Conservation (phyloP, 2,797 vertebrate species). For the Carcharodon carcharias region DNA sequence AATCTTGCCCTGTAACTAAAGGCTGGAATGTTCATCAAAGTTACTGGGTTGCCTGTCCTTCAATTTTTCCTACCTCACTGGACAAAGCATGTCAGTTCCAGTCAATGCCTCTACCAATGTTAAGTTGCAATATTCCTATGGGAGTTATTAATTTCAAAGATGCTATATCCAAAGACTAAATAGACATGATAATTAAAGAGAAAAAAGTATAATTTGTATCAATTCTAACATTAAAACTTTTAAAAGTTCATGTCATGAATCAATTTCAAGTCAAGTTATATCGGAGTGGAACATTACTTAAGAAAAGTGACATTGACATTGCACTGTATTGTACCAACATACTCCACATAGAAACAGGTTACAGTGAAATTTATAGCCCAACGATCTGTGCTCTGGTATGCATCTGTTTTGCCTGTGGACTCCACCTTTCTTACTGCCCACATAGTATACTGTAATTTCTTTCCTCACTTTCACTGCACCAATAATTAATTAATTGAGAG, state of each 20-base stretch:
- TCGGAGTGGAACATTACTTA: neutral
- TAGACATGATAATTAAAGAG: neutral
- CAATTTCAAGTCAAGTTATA: neutral
- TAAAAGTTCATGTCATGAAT: neutral
- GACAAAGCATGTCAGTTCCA: neutral
- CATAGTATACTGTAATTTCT: too few relatives aligned
- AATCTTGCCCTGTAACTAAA: neutral
- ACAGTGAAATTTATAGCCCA: neutral
- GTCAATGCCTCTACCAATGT: neutral
- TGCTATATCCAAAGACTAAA: neutral
- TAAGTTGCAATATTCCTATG: neutral
- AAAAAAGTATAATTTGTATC: neutral
- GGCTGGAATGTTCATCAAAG: neutral
- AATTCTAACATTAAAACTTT: neutral
- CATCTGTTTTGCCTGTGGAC: neutral
- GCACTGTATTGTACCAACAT: neutral
- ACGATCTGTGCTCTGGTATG: neutral
- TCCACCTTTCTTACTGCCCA: neutral
- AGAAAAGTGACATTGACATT: neutral
- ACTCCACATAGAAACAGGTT: neutral
- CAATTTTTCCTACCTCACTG: neutral
- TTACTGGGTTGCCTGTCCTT: neutral
- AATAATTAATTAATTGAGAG: neutral
- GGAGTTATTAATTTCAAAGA: neutral
- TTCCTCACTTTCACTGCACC: neutral